Percentiles rank a stretch among this genome's conserved stretches.
phyloP scores from a whole-genome alignment of 2,113 vertebrate species.

The Rutilus rutilus region DNA sequence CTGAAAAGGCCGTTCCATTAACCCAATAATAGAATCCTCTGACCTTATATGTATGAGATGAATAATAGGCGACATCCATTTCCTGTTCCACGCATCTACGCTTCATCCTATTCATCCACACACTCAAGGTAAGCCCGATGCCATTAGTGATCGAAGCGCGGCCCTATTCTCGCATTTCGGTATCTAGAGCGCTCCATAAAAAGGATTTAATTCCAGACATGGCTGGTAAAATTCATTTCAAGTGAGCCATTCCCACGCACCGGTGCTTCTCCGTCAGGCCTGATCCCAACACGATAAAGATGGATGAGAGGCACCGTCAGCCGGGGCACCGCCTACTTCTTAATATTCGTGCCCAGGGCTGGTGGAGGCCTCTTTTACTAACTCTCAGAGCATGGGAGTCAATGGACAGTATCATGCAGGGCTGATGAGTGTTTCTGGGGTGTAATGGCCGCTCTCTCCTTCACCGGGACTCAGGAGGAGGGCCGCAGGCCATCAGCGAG shows the following conservation, averaged over 20 bases:
- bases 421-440: slow-evolving; percentile 63
- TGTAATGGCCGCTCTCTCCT: slow-evolving; percentile 66
- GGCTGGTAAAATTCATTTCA: slow-evolving; percentile 30
- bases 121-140: slow-evolving; percentile 42
- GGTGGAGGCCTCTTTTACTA: slow-evolving; percentile 49
- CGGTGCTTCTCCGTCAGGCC: slow-evolving; percentile 59
- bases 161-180: slow-evolving; percentile 60
- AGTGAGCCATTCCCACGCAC: slow-evolving; percentile 53
- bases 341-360: slow-evolving; percentile 64
- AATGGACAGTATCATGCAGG: slow-evolving; percentile 47
- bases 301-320: slow-evolving; percentile 55
- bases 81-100: background rate
- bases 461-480: slow-evolving; percentile 60
- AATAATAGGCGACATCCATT: slow-evolving; percentile 34
- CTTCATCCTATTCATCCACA: slow-evolving; percentile 9
- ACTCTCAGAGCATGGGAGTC: slow-evolving; percentile 33
- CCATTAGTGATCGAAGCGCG: slow-evolving; percentile 48
- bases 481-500: slow-evolving; percentile 66
- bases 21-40: slow-evolving; percentile 29
- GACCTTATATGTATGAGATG: slow-evolving; percentile 23
- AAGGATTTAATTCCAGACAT: slow-evolving; percentile 56
- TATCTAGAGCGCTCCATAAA: slow-evolving; percentile 48
- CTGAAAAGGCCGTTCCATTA: slow-evolving; percentile 47
- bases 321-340: slow-evolving; percentile 62
- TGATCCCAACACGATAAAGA: slow-evolving; percentile 65